Percentiles rank a stretch among this genome's conserved stretches.
phyloP scores from a whole-genome alignment of 1,140 invertebrate species.

The Leptinotarsa defecta region DNA sequence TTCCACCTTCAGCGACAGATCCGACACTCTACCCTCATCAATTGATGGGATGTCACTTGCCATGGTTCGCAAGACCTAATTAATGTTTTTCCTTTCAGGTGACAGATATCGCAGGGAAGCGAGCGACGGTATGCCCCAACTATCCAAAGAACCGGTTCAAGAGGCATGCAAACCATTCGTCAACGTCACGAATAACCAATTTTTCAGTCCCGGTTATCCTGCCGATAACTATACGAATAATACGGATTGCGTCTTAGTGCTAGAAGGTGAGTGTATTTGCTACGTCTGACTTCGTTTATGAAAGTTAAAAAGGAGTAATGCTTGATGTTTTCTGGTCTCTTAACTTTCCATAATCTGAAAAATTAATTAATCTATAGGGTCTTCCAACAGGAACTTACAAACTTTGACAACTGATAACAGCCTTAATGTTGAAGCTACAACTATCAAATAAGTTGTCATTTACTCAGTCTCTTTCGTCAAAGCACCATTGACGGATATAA shows the following conservation, averaged over 20 bases:
- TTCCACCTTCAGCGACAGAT: too few species aligned
- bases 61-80: not conserved
- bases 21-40: not conserved
- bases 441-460: too few species aligned
- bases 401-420: too few species aligned
- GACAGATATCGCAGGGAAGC: not conserved
- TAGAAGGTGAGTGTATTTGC: conserved; percentile 11
- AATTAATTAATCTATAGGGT: too few species aligned
- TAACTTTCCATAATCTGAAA: too few species aligned
- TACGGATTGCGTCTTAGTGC: conserved; percentile 17
- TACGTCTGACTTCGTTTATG: too few species aligned
- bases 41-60: not conserved
- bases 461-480: too few species aligned
- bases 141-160: not conserved
- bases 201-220: conserved; percentile 24
- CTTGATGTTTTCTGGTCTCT: too few species aligned
- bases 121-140: not conserved
- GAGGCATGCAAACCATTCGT: conserved; percentile 23
- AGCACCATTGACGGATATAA: too few species aligned
- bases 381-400: too few species aligned
- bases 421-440: too few species aligned
- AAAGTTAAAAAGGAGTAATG: too few species aligned
- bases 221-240: conserved; percentile 26
- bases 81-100: conserved; percentile 14
- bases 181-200: conserved; percentile 25